phyloP scores from a whole-genome alignment of 2,888 invertebrate genomes.

The Calephelis perditalis region DNA sequence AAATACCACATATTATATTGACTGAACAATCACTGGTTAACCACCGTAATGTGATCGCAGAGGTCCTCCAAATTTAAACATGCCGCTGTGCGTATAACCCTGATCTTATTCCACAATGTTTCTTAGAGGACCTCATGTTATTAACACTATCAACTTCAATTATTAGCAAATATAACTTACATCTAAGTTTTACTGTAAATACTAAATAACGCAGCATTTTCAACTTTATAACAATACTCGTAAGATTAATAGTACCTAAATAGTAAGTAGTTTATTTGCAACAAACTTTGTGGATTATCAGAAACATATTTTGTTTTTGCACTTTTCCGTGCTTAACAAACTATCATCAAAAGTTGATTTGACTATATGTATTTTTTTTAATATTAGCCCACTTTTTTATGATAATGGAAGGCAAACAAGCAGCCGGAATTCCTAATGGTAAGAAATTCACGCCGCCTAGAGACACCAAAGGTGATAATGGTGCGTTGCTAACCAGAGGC shows the following conservation, averaged over 20 bases:
- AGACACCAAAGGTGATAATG: no score
- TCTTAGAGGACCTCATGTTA: not conserved
- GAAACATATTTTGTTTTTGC: no score
- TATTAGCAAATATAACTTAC: not conserved
- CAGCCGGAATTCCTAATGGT: no score
- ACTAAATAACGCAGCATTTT: conserved; percentile 11
- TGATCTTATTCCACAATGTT: not conserved
- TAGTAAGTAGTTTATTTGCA: no score
- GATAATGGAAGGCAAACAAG: no score
- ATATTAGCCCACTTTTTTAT: no score
- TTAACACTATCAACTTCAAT: not conserved
- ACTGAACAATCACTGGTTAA: conserved; percentile 11
- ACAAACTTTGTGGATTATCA: no score
- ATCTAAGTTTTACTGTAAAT: conserved; percentile 3
- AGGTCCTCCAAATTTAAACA: conserved; percentile 1
- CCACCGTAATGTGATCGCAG: not conserved
- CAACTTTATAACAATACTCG: conserved; percentile 1
- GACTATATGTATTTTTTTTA: no score
- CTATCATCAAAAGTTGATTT: no score
- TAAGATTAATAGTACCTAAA: conserved; percentile 2
- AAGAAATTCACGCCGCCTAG: no score
- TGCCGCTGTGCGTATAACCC: not conserved
- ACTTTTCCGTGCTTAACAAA: no score
- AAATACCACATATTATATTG: conserved; percentile 4
- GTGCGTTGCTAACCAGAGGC: no score